phyloP scores from a whole-genome alignment of 2,113 vertebrate species.

The Hemicordylus capensis region DNA sequence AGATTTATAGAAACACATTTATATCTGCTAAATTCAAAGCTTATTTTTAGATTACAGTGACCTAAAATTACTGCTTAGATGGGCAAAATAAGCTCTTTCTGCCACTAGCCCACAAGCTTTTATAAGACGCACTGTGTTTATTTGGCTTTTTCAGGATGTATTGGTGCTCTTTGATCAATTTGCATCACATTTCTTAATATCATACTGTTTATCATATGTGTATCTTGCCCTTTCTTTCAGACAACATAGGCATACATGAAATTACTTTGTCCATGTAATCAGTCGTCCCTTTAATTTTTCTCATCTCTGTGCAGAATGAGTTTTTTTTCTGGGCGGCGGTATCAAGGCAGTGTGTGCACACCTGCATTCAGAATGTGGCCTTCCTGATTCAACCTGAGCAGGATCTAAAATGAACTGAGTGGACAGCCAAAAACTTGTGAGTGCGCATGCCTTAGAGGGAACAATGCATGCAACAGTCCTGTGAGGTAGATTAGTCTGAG shows the following conservation, averaged over 20 bases:
- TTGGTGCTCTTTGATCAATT: not conserved
- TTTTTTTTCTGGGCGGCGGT: too few relatives aligned
- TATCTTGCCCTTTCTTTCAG: not conserved
- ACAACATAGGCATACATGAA: not conserved
- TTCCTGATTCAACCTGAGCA: too few relatives aligned
- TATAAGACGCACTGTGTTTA: not conserved
- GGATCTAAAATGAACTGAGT: too few relatives aligned
- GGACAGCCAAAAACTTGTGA: too few relatives aligned
- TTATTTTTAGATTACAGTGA: not conserved
- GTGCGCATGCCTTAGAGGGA: too few relatives aligned
- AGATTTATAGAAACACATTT: not conserved
- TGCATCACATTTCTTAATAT: not conserved
- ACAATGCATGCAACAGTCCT: too few relatives aligned
- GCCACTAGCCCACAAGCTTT: not conserved
- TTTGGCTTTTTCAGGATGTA: not conserved
- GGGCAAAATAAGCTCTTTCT: not conserved
- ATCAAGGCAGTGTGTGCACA: too few relatives aligned
- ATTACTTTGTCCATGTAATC: not conserved
- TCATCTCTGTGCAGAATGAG: too few relatives aligned
- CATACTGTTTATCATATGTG: not conserved
- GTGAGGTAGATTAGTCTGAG: too few relatives aligned
- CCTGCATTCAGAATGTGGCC: too few relatives aligned
- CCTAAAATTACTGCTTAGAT: not conserved
- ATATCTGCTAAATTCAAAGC: not conserved
- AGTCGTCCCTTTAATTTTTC: too few relatives aligned